Percentiles rank a stretch among this genome's conserved stretches.
These are phyloP conservation scores for Drosophila athabasca DNA, from an alignment of 1,140 invertebrate genomes.

Conservation along the genomic window DNA sequence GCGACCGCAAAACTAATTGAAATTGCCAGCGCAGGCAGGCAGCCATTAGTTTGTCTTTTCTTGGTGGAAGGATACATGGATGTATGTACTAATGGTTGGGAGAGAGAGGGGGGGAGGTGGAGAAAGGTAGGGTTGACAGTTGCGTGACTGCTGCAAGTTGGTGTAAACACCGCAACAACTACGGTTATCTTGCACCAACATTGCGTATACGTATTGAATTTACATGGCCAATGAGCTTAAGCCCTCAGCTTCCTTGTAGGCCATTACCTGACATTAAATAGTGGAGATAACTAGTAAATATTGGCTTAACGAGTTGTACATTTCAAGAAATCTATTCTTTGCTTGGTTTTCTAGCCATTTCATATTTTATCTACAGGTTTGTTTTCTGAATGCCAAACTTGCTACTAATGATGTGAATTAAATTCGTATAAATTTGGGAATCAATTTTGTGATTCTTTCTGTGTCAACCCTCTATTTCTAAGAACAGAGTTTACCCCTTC, in stretches of 20 bases:
- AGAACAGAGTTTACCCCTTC: too few relatives aligned
- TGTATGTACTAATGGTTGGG: background rate
- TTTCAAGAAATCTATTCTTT: background rate
- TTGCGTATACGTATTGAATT: slow-evolving; percentile 23
- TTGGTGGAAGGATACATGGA: background rate
- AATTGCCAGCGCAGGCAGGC: slow-evolving; percentile 45
- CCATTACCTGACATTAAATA: background rate
- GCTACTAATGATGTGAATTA: too few relatives aligned
- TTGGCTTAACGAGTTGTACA: too few relatives aligned
- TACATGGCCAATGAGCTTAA: background rate
- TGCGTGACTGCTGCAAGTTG: slow-evolving; percentile 10
- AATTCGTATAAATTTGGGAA: too few relatives aligned
- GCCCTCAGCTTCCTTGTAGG: background rate
- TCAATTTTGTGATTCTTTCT: too few relatives aligned
- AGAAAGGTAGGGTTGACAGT: background rate
- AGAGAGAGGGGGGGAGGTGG: too few relatives aligned
- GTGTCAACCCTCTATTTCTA: too few relatives aligned
- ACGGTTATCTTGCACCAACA: background rate
- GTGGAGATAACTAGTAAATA: background rate
- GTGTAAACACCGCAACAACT: background rate
- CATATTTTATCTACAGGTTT: too few relatives aligned
- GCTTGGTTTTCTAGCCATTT: too few relatives aligned
- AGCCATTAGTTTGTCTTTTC: slow-evolving; percentile 44
- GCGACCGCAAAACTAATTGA: slow-evolving; percentile 57
- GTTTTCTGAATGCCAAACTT: too few relatives aligned